phyloP scores from a whole-genome alignment of 2,113 vertebrate genomes.

The Salvelinus fontinalis region DNA sequence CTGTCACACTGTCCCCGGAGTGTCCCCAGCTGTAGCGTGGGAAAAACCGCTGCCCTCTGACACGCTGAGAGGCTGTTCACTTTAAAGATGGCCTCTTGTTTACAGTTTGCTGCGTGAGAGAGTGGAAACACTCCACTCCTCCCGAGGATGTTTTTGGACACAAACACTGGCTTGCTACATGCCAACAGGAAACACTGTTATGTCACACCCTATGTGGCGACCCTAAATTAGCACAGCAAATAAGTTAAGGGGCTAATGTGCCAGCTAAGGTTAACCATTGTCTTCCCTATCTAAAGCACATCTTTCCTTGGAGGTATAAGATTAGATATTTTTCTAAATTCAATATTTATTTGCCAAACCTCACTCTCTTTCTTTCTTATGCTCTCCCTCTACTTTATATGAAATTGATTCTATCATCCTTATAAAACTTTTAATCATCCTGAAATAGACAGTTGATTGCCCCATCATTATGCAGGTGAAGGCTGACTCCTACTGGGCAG shows the following conservation, averaged over 20 bases:
- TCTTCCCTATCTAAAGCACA: not conserved
- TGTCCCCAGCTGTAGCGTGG: constrained; percentile 37
- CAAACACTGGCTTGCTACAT: constrained; percentile 19
- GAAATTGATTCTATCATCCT: not conserved
- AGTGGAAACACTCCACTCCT: constrained; percentile 18
- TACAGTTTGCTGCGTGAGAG: not conserved
- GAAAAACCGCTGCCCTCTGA: constrained; percentile 33
- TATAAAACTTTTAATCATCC: not conserved
- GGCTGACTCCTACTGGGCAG: constrained; percentile 47
- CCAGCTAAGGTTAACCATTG: not conserved
- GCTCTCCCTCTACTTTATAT: not conserved
- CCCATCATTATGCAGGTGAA: not conserved
- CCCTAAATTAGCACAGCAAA: constrained; percentile 6
- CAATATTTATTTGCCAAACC: too few species aligned
- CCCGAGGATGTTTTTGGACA: constrained; percentile 22
- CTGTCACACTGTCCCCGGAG: constrained; percentile 5
- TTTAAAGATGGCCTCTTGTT: constrained; percentile 37
- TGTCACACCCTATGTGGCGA: constrained; percentile 28
- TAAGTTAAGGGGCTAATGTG: not conserved
- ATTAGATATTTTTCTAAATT: not conserved
- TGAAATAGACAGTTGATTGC: not conserved
- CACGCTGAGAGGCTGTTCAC: constrained; percentile 37
- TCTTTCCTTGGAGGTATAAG: not conserved
- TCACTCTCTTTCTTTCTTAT: not conserved
- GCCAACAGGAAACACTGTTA: constrained; percentile 37